Evolutionary conservation across 2,888 invertebrate species (phyloP), one percentile per base, ranked within the genome.

Genomic region (Mimumesa dahlbomi): DNA sequence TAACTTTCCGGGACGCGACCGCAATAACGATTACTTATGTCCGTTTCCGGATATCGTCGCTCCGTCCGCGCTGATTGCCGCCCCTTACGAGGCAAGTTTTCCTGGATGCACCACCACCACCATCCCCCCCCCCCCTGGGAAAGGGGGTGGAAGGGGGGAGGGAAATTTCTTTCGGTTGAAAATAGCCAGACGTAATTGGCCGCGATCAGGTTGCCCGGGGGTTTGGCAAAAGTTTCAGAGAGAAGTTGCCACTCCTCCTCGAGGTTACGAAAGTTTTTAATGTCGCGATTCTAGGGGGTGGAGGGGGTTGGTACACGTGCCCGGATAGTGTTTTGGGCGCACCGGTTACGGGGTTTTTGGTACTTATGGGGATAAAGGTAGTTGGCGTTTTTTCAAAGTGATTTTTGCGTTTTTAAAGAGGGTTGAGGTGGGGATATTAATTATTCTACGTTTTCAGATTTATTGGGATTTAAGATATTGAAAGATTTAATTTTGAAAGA

Each of bases 21-120:
- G 42, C 63, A 67, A 62, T 66, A 75, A 73, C 64, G 63, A 74
- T 64, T 70, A 75, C 62, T 67, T 67, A 70, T 75, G 29, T 74
- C 58, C 66, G 50, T 53, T 66, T 66, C 52, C 48, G 64, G 61
- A 71, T 66, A 74, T 72, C 57, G 53, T 16, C 38, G 42, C 64
- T 14, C n/a, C 21, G 38, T 25, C 19, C n/a, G n/a, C 14, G 5
- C 16, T 40, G 29, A 40, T 58, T 29, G 31, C 7, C 19, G 14
- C 22, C n/a, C 34, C n/a, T 42, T 36, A 40, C 5, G 13, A 25
- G 25, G 31, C 13, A 31, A 58, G 42, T 49, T 49, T 22, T n/a
- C n/a, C 31, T 45, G 31, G 29, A n/a, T n/a, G n/a, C n/a, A 21
- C 9, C n/a, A 5, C 46, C 38, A 18, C 31, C 56, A 38, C n/a